phyloP scores from a whole-genome alignment of 2,888 invertebrate genomes.

The Archips xylosteana region DNA sequence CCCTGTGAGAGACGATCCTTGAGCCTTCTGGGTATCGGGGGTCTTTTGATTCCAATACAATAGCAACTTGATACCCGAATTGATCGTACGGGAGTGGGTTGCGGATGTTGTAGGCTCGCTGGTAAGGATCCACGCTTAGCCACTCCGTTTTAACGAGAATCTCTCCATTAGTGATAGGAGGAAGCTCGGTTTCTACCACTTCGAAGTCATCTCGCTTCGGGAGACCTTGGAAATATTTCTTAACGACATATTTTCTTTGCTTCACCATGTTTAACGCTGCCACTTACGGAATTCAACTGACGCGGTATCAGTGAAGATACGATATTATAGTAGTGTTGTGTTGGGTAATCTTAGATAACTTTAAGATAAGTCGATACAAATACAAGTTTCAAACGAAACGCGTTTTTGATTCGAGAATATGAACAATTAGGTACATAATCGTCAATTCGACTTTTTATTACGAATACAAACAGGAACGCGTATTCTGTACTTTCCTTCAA shows the following conservation, averaged over 20 bases:
- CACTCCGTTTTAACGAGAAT: constrained; percentile 59
- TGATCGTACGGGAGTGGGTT: constrained; percentile 58
- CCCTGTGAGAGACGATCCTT: constrained; percentile 85
- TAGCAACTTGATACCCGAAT: constrained; percentile 59
- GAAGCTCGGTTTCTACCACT: constrained; percentile 86
- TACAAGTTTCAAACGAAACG: not conserved
- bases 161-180: constrained; percentile 83
- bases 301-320: not conserved
- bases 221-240: constrained; percentile 83
- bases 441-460: too few species aligned
- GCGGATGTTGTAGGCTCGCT: constrained; percentile 56
- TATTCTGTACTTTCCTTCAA: too few species aligned
- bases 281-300: not conserved
- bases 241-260: constrained; percentile 80
- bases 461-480: too few species aligned
- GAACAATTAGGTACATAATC: too few species aligned
- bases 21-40: constrained; percentile 86
- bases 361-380: not conserved
- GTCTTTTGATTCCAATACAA: constrained; percentile 87
- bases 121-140: constrained; percentile 63
- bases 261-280: constrained; percentile 68
- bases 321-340: not conserved
- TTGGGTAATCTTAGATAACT: not conserved
- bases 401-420: not conserved
- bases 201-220: constrained; percentile 85